Evolutionary conservation across 2,888 invertebrate genomes (phyloP), one percentile per base, ranked within the genome.

Genomic region (Ectropis crepuscularia): DNA sequence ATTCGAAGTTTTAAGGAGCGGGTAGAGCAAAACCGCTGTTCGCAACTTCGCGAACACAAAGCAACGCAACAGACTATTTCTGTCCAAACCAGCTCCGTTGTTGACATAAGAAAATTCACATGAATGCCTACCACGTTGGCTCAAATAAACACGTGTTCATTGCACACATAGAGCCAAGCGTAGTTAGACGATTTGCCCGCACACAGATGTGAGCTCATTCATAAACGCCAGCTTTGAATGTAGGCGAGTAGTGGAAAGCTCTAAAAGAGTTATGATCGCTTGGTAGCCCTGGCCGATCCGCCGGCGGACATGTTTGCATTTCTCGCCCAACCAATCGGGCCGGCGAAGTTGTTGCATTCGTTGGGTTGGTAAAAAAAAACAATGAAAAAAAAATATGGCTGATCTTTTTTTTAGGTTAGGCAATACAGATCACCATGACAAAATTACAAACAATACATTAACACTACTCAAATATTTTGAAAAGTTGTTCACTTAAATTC

Each of bases 31-130:
- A 69, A 67, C 60, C 64, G 71, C 66, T 67, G 72, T 77, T 81
- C 69, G 81, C 82, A 81, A 81, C 82, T 86, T 89, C 80, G 88
- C 88, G 79, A 86, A 83, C 87, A 87, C 87, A 87, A 89, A 89
- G 89, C 86, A 78, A 77, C 84, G 89, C 86, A 78, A 77, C 84
- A 75, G 77, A 86, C 84, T 91, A 90, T 91, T 90, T 88, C 85
- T 87, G 90, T 85, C 77, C 77, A 81, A 80, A 84, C 81, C 82
- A 80, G 80, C 82, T 83, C 80, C 80, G 80, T 80, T 91, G 90
- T 90, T 90, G 90, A 90, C 89, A 88, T 82, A 89, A 90, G 90
- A 87, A 86, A 89, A 88, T 91, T 92, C 90, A 89, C 90, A 90
- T 90, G 88, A 91, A 89, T 90, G 90, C 89, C 89, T 87, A 84